Evolutionary conservation across 2,797 vertebrate species (phyloP).

Genomic region (Sparus aurata): DNA sequence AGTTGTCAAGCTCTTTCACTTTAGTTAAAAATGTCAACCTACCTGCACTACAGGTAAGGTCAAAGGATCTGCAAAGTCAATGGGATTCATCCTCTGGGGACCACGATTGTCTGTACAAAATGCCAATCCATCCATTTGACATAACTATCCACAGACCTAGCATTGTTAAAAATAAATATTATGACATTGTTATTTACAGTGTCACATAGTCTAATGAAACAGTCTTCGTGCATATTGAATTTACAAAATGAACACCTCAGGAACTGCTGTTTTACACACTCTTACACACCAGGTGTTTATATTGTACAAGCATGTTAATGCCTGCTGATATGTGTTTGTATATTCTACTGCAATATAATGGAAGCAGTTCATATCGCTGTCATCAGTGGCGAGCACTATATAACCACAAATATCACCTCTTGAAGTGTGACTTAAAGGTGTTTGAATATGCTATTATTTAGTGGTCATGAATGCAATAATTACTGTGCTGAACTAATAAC

Average conservation of each 20-base stretch:
- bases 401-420: constrained; percentile 62
- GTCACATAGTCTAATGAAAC: background rate
- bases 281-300: constrained; percentile 13
- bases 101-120: background rate
- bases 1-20: background rate
- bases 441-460: constrained; percentile 59
- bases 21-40: background rate
- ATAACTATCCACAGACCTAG: background rate
- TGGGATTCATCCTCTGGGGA: background rate
- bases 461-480: constrained; percentile 69
- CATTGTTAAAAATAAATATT: background rate
- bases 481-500: constrained; percentile 68
- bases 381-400: constrained; percentile 38
- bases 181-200: background rate
- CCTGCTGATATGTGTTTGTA: constrained; percentile 29
- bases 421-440: constrained; percentile 52
- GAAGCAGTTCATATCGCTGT: constrained; percentile 35
- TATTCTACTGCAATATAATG: constrained; percentile 35
- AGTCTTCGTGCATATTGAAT: too few species aligned
- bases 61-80: background rate
- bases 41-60: background rate
- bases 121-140: background rate
- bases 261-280: constrained; percentile 19
- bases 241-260: background rate
- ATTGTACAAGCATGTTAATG: background rate